These are phyloP conservation scores for Carcharodon carcharias DNA, from an alignment of 2,797 vertebrate species.

Conservation along the genomic window DNA sequence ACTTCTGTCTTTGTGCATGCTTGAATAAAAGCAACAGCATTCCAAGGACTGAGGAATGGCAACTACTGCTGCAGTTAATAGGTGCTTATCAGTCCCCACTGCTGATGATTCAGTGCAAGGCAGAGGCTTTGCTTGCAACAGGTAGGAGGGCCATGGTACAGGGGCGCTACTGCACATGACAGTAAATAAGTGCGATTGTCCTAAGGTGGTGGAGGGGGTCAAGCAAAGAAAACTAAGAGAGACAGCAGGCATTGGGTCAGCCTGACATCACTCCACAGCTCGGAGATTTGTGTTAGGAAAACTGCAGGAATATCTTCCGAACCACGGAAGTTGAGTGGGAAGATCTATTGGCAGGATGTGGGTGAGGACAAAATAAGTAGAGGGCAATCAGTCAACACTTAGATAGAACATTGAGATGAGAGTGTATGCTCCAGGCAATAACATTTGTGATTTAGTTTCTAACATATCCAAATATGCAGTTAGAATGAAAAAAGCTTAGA, in stretches of 20 bases:
- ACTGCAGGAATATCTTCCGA: not conserved
- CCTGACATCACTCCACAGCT: not conserved
- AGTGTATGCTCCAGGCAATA: not conserved
- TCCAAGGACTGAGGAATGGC: not conserved
- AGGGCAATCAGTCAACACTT: conserved; percentile 3
- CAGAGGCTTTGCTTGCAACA: not conserved
- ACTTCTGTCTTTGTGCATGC: not conserved
- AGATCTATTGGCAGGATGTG: conserved; percentile 15
- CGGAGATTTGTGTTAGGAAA: not conserved
- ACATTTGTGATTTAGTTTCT: not conserved
- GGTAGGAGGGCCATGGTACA: not conserved
- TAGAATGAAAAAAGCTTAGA: not conserved
- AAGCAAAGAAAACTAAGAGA: not conserved
- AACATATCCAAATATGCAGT: no score
- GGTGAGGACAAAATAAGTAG: not conserved
- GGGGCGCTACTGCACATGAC: not conserved
- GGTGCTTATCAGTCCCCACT: not conserved
- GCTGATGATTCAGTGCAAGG: not conserved
- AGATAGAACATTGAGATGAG: not conserved
- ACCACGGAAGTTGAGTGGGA: not conserved
- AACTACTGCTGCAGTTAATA: no score
- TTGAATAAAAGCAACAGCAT: not conserved
- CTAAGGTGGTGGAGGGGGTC: no score
- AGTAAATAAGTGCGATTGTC: not conserved
- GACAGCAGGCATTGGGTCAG: not conserved